A percentile compares a stretch with the other conserved stretches of the same genome.
Evolutionary conservation across 1,140 invertebrate species (phyloP).

Genomic region (Augochlora pura): DNA sequence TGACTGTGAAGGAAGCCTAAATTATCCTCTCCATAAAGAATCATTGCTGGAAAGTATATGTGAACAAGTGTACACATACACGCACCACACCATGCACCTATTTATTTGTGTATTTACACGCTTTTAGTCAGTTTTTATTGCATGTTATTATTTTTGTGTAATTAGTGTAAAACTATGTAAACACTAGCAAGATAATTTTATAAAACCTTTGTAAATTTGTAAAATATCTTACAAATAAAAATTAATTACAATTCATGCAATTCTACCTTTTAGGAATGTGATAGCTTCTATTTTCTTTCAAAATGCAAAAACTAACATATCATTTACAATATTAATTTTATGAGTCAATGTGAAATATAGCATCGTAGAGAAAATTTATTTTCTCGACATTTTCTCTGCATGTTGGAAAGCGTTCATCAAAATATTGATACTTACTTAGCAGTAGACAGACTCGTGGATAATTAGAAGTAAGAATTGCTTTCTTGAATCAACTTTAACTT

Average conservation of each 20-base stretch:
- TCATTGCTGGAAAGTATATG: background rate
- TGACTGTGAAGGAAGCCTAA: background rate
- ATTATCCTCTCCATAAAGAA: background rate
- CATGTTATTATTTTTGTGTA: background rate
- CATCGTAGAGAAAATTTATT: background rate
- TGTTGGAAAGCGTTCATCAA: background rate
- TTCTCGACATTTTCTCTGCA: background rate
- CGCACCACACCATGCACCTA: too few relatives aligned
- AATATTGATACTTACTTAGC: slow-evolving; percentile 27
- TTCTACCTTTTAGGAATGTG: background rate
- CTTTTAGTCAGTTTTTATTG: background rate
- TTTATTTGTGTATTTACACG: background rate
- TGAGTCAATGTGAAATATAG: background rate
- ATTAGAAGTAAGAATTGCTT: slow-evolving; percentile 14
- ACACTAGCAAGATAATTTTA: background rate
- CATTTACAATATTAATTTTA: background rate
- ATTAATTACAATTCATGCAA: background rate
- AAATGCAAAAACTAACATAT: background rate
- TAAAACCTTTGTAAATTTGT: background rate
- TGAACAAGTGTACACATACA: background rate
- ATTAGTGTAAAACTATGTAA: background rate
- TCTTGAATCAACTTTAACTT: background rate
- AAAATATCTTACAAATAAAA: background rate
- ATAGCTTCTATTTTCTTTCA: background rate
- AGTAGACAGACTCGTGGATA: background rate